A percentile compares a stretch with the other conserved stretches of the same genome.
Evolutionary conservation across 2,797 vertebrate genomes (phyloP).

Genomic region (Platalea minor): DNA sequence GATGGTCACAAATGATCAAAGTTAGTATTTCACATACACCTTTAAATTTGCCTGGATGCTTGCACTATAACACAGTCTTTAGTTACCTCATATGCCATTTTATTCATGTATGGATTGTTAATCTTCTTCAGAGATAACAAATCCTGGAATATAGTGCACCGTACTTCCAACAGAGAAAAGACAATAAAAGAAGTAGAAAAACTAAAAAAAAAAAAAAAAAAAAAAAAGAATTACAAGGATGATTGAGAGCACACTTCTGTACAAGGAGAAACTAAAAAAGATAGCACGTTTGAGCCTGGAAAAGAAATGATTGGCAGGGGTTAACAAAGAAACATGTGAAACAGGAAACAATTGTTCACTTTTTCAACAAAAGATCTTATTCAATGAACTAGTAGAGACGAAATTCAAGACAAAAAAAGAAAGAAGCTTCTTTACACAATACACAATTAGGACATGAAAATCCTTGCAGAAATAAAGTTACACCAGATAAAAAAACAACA

Average conservation of each 20-base stretch:
- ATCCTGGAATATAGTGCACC: background rate
- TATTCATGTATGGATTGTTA: background rate
- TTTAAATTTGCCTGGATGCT: background rate
- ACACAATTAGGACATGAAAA: background rate
- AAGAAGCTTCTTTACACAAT: background rate
- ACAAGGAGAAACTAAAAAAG: background rate
- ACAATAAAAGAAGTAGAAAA: background rate
- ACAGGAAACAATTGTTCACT: background rate
- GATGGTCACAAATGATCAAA: background rate
- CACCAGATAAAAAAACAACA: background rate
- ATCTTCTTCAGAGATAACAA: background rate
- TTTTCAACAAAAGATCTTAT: background rate
- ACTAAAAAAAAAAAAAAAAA: too few species aligned
- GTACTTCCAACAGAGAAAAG: background rate
- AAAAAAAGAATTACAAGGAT: too few species aligned
- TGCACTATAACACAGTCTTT: background rate
- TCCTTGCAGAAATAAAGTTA: background rate
- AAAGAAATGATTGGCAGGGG: rapidly evolving
- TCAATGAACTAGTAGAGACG: background rate
- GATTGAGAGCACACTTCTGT: rapidly evolving
- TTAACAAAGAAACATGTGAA: background rate
- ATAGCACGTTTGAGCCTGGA: background rate
- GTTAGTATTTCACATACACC: background rate
- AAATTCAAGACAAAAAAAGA: background rate
- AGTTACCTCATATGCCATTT: background rate